Base-by-base conservation (phyloP, 2,888 invertebrate genomes). In the Dendrolimus houi region DNA sequence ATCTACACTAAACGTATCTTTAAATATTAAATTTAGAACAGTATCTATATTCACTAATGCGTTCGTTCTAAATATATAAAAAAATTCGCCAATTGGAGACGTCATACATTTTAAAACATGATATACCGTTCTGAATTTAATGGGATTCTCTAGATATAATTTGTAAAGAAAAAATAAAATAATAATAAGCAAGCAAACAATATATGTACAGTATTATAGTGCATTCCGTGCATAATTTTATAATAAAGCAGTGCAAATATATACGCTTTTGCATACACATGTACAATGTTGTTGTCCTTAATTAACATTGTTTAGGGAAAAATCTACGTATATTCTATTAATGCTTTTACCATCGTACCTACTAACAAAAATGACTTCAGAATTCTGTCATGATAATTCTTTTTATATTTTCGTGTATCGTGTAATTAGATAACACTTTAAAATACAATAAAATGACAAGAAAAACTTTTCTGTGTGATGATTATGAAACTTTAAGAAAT, bases 211-310 rank as follows among this genome's bases (percentile, higher is more conserved):
- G 60, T 74, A 74, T 75, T 72, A 65, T 61, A 61, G 76, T 86
- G 88, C 88, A 82, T 71, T 79, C 67, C 88, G 88, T 90, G 89
- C 89, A 85, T 68, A 64, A 76, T 81, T 79, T 76, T 81, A 79
- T 81, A 81, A 78, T 75, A 89, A 47, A 87, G 89, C 89, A 84
- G 88, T 89, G 89, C 88, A 83, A 68, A 72, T 83, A 79, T 81
- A 75, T 80, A 84, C 76, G 79, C 81, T 70, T 71, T 74, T 66
- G 69, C 67, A 74, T 47, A 47, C 47, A 47, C 9, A 47, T 47
- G 47, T 73, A 74, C 66, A 69, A 64, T 66, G 61, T 67, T 58
- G 59, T 64, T 60, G 63, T 59, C 66, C 60, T 64, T 57, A 41
- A 59, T 62, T 57, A 53, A 59, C 57, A 60, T 62, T 55, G 47